Evolutionary conservation across 1,140 invertebrate species (phyloP).

Genomic region (Drosophila paulistorum): DNA sequence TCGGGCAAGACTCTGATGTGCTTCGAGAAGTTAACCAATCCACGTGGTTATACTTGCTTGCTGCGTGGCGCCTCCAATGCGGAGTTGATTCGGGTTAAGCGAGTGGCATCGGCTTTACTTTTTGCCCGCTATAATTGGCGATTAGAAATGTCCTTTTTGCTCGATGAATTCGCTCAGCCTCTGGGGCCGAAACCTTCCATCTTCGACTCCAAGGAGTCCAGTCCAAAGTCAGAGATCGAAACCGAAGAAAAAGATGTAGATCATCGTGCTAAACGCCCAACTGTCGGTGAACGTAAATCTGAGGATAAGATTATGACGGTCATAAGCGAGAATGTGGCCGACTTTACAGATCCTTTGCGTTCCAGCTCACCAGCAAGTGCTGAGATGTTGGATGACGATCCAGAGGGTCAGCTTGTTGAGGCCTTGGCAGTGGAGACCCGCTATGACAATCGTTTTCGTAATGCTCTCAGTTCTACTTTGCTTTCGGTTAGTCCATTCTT

Average conservation of each 20-base stretch:
- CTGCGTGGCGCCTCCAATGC: constrained; percentile 90
- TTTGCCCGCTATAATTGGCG: constrained; percentile 95
- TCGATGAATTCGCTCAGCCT: constrained; percentile 86
- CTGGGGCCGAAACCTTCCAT: constrained; percentile 75
- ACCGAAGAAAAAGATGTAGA: constrained; percentile 28
- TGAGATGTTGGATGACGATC: constrained; percentile 23
- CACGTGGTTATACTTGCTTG: constrained; percentile 94
- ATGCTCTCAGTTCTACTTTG: constrained; percentile 89
- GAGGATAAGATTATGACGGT: constrained; percentile 85
- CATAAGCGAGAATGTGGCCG: constrained; percentile 84
- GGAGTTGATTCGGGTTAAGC: constrained; percentile 93
- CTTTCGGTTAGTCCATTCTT: constrained; percentile 94
- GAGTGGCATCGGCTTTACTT: constrained; percentile 91
- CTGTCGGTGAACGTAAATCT: constrained; percentile 56
- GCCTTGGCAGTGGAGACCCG: constrained; percentile 86
- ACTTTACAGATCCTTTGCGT: constrained; percentile 91
- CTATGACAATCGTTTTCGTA: constrained; percentile 88
- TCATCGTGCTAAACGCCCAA: constrained; percentile 35
- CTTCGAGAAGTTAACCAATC: constrained; percentile 94
- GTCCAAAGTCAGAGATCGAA: constrained; percentile 50
- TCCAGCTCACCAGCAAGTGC: constrained; percentile 36
- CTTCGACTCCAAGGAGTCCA: constrained; percentile 80
- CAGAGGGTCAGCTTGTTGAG: constrained; percentile 35
- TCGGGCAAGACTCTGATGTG: constrained; percentile 94
- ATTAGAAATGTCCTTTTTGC: constrained; percentile 94